Percentiles rank a stretch among this genome's conserved stretches.
Conservation (phyloP, 1,140 invertebrate species). For the Plodia interpunctella region DNA sequence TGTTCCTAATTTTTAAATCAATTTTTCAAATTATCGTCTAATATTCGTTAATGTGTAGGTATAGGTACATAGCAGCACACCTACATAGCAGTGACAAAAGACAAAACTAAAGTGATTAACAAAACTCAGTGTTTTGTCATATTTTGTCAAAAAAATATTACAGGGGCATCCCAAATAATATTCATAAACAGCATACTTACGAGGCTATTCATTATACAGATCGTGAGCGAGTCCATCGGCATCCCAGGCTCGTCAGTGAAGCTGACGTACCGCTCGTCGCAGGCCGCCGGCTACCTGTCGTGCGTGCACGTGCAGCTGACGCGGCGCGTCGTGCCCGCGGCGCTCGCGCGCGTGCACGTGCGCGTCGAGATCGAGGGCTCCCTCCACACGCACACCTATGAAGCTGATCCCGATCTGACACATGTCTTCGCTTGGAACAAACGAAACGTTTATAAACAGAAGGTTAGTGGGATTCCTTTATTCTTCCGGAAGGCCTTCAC, state of each 20-base stretch:
- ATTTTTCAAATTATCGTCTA: too few relatives aligned
- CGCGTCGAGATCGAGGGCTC: conserved; percentile 94
- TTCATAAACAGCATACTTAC: not conserved
- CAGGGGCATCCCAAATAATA: too few relatives aligned
- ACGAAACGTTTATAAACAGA: conserved; percentile 97
- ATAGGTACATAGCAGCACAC: too few relatives aligned
- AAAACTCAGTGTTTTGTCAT: too few relatives aligned
- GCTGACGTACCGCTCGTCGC: conserved; percentile 94
- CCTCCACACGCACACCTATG: conserved; percentile 93
- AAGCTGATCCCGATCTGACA: conserved; percentile 95
- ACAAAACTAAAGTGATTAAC: too few relatives aligned
- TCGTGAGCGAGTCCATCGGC: conserved; percentile 94
- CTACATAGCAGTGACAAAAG: too few relatives aligned
- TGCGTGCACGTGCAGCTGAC: conserved; percentile 95
- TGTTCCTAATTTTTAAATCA: too few relatives aligned
- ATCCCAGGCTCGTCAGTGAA: conserved; percentile 95
- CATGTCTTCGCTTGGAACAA: conserved; percentile 99
- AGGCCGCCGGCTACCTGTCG: conserved; percentile 94
- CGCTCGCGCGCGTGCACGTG: conserved; percentile 92
- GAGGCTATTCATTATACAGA: conserved; percentile 77
- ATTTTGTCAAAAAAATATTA: too few relatives aligned
- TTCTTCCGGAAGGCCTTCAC: too few relatives aligned
- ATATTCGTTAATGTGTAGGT: too few relatives aligned
- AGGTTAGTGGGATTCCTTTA: conserved; percentile 59
- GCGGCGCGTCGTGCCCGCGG: conserved; percentile 85